A percentile compares a stretch with the other conserved stretches of the same genome.
Evolutionary conservation across 1,140 invertebrate genomes (phyloP).

Genomic region (Heliconius congener): DNA sequence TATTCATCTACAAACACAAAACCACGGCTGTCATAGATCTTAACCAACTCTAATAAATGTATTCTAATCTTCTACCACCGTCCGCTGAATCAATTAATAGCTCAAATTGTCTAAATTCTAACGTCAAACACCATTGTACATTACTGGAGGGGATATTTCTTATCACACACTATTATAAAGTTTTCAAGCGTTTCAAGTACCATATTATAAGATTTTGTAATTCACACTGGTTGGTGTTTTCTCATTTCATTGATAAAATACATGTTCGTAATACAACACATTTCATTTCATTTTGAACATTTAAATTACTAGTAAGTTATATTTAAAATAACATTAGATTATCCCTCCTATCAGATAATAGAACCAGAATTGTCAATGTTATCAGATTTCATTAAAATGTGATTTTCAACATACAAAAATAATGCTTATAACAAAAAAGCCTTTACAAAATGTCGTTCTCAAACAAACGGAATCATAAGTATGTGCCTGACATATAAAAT

Average conservation of each 20-base stretch:
- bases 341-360: neutral
- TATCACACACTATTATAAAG: constrained; percentile 12
- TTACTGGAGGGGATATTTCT: constrained; percentile 12
- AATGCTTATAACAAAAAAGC: neutral
- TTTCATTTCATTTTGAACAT: neutral
- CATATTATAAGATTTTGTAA: neutral
- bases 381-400: neutral
- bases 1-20: neutral
- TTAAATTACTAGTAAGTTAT: neutral
- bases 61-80: neutral
- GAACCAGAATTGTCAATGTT: neutral
- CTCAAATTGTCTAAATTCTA: constrained; percentile 10
- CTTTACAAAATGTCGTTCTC: neutral
- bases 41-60: neutral
- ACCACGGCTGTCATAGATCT: neutral
- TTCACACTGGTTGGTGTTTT: neutral
- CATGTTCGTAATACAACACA: neutral
- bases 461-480: neutral
- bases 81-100: neutral
- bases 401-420: neutral
- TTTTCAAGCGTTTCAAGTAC: constrained; percentile 1
- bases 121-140: constrained; percentile 1
- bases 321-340: neutral
- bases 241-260: neutral
- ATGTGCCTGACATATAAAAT: neutral